phyloP scores from a whole-genome alignment of 2,113 vertebrate species.

The Clupea harengus region DNA sequence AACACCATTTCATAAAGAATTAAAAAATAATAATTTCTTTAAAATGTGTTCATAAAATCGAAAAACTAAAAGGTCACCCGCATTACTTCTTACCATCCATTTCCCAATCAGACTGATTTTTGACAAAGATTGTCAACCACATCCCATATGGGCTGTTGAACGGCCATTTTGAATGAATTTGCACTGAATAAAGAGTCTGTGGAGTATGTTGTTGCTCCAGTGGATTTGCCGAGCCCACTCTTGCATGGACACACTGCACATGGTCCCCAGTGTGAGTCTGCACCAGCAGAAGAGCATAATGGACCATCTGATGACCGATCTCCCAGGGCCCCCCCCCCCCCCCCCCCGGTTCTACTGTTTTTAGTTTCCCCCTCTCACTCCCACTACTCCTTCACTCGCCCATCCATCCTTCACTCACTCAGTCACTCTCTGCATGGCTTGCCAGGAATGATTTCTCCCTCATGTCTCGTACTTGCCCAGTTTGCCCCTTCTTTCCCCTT shows the following conservation, averaged over 20 bases:
- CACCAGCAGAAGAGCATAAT: not conserved
- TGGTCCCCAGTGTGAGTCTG: not conserved
- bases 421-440: constrained; percentile 62
- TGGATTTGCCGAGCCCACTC: not conserved
- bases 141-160: not conserved
- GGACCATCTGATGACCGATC: not conserved
- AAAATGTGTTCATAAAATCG: too few relatives aligned
- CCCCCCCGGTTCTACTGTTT: not conserved
- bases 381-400: not conserved
- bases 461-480: constrained; percentile 11
- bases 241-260: constrained; percentile 3
- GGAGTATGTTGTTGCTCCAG: not conserved
- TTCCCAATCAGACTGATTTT: too few relatives aligned
- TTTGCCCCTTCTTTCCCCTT: not conserved
- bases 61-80: too few relatives aligned
- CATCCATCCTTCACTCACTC: constrained; percentile 17
- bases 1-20: too few relatives aligned
- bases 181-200: not conserved
- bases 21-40: too few relatives aligned
- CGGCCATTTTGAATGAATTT: not conserved
- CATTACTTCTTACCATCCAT: too few relatives aligned
- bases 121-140: too few relatives aligned
- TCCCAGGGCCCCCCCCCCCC: not conserved
- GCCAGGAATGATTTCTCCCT: constrained; percentile 42
- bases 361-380: constrained; percentile 38